Evolutionary conservation across 2,888 invertebrate species (phyloP).

Genomic region (Drosophila testacea): DNA sequence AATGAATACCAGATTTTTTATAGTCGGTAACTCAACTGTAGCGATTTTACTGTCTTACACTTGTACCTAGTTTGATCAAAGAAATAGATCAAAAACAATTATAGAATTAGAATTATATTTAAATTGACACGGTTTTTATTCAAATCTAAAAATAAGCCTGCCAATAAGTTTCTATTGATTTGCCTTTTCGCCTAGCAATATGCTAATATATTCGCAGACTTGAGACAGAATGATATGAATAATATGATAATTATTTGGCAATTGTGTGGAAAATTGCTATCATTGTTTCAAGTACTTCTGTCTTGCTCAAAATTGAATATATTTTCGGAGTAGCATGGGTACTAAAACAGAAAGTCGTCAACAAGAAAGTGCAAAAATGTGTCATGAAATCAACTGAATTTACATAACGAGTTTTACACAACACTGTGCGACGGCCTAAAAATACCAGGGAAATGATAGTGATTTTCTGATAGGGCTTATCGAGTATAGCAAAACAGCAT

Average conservation of each 20-base stretch:
- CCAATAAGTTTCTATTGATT: conserved; percentile 15
- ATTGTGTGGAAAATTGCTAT: conserved; percentile 64
- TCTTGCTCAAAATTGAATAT: conserved; percentile 28
- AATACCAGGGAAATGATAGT: no score
- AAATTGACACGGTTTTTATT: background rate
- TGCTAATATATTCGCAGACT: conserved; percentile 44
- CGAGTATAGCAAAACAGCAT: no score
- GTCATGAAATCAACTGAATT: background rate
- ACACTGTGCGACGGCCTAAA: background rate
- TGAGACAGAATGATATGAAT: conserved; percentile 42
- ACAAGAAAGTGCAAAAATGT: background rate
- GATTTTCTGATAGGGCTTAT: no score
- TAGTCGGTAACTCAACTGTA: background rate
- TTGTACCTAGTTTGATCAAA: background rate
- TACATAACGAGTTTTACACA: background rate
- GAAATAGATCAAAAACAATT: background rate
- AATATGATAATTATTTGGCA: conserved; percentile 62
- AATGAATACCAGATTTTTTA: background rate
- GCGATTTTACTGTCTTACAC: background rate
- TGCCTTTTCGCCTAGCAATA: conserved; percentile 3
- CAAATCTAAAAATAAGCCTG: background rate
- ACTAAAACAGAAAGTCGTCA: background rate
- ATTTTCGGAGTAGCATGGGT: conserved; percentile 3
- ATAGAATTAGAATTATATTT: background rate
- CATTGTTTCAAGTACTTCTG: conserved; percentile 53